Evolutionary conservation across 2,797 vertebrate species (phyloP).

Genomic region (Lepilemur ruficaudatus): DNA sequence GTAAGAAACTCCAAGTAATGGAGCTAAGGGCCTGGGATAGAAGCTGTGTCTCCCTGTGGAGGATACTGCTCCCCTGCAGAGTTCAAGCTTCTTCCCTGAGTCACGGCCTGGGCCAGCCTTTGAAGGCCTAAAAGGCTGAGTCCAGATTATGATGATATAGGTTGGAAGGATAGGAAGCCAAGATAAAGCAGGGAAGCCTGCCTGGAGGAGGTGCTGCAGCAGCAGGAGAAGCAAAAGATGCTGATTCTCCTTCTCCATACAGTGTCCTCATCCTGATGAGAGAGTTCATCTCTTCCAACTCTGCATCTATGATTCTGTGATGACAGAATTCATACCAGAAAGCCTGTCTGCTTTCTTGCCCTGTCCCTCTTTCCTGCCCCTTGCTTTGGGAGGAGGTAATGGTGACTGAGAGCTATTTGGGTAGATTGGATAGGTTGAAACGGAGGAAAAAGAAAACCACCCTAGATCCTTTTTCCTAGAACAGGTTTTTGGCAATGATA

Average conservation of each 20-base stretch:
- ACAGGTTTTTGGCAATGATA: background rate
- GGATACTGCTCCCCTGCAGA: background rate
- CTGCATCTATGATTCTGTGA: background rate
- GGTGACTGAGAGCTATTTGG: background rate
- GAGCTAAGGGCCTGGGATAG: background rate
- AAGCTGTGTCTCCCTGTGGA: background rate
- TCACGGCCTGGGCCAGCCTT: background rate
- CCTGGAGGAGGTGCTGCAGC: background rate
- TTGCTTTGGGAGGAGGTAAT: background rate
- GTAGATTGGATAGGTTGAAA: conserved; percentile 3
- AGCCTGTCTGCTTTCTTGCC: background rate
- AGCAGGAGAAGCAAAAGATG: background rate
- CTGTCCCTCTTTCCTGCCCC: background rate
- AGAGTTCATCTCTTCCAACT: background rate
- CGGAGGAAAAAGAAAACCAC: background rate
- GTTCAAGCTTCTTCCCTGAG: background rate
- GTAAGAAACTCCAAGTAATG: background rate
- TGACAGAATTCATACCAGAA: conserved; percentile 1
- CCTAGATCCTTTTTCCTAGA: conserved; percentile 5
- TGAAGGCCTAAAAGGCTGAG: background rate
- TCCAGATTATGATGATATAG: background rate
- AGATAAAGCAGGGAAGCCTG: background rate
- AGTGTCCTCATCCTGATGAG: background rate
- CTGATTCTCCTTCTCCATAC: background rate
- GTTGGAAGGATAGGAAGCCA: background rate